phyloP scores from a whole-genome alignment of 2,888 invertebrate species.

The Saturnia japonica region DNA sequence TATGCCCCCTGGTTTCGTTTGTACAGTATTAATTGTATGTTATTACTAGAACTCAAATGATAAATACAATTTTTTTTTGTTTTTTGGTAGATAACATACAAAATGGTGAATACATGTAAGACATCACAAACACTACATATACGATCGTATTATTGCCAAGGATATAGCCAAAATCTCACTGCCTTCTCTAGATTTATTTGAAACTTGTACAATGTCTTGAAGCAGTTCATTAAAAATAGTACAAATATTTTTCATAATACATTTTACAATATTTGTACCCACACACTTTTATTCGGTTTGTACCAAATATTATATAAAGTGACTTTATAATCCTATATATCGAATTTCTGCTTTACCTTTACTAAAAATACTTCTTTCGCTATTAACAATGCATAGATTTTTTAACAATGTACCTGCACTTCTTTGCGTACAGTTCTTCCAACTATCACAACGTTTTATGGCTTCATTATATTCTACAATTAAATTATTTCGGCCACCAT shows the following conservation, averaged over 20 bases:
- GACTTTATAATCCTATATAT: constrained; percentile 16
- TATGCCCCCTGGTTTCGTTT: background rate
- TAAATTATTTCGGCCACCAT: constrained; percentile 87
- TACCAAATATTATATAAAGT: background rate
- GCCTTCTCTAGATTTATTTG: no score
- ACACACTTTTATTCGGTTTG: background rate
- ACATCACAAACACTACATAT: background rate
- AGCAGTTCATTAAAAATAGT: no score
- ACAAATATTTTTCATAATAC: no score
- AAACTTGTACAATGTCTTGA: no score
- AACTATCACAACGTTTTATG: constrained; percentile 80
- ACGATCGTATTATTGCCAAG: background rate
- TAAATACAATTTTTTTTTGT: no score
- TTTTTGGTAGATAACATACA: no score
- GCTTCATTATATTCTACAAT: constrained; percentile 85
- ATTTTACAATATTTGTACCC: no score
- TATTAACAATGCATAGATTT: constrained; percentile 81
- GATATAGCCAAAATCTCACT: no score
- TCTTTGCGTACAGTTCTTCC: constrained; percentile 76
- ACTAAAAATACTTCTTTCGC: constrained; percentile 44
- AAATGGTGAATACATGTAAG: no score
- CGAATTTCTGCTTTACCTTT: constrained; percentile 19
- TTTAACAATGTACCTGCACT: constrained; percentile 72
- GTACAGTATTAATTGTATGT: background rate
- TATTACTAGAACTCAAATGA: no score